Evolutionary conservation across 2,797 vertebrate genomes (phyloP), one percentile per base, ranked within the genome.

Genomic region (Leptatherina wallacei): DNA sequence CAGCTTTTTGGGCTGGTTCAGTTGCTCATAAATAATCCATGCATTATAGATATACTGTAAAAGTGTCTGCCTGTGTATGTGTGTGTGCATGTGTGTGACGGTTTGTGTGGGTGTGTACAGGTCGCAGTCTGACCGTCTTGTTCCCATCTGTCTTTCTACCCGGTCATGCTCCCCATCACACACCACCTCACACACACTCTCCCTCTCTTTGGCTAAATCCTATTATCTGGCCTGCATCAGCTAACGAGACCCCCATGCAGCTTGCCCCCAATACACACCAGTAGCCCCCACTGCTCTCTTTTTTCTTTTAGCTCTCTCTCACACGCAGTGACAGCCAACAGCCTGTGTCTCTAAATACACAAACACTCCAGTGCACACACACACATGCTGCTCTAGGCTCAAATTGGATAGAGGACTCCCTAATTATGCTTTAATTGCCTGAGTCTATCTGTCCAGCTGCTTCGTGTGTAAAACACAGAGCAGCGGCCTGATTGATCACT

Each of bases 391-490:
- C 88, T 84, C 63, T 51, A 65, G 85, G 84, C 87, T 85, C 77
- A 79, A 78, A 90, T 86, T 90, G 90, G 85, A 86, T 70, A 76
- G 80, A 88, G 80, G 79, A 88, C 89, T 89, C 81, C 73, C 78
- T 93, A 93, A 95, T 94, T 92, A 92, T 84, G 81, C 80, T 87
- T 80, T 92, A 94, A 94, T 93, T 94, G 89, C 85, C 88, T 61
- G 62, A 84, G 85, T 92, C 87, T 91, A 85, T 85, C 87, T 80
- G 85, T 85, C 85, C 93, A 95, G 92, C 93, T 94, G 93, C 89
- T 88, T 80, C 71, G 33, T 60, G 83, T 82, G 82, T 88, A 78
- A 81, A 90, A 87, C 75, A 82, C 75, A 83, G 83, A 82, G 79
- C 73, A 16, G 71, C 64, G 51, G 87, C 65, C 40, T 68, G 79